A percentile compares a stretch with the other conserved stretches of the same genome.
Conservation (phyloP, 2,888 invertebrate genomes). For the Colostygia pectinataria region DNA sequence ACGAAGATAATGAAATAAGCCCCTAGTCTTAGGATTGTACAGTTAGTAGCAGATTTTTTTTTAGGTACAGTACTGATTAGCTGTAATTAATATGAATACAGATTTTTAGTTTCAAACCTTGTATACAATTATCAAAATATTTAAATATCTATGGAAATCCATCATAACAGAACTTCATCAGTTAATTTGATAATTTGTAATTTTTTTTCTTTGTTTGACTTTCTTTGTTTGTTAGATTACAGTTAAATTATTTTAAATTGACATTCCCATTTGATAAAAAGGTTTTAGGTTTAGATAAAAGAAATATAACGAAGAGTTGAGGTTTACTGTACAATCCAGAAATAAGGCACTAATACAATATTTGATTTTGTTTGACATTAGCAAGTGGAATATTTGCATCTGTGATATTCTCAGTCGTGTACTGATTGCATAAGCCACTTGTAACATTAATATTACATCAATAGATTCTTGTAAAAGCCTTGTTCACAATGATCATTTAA, state of each 20-base stretch:
- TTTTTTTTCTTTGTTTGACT: not conserved
- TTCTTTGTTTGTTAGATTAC: not conserved
- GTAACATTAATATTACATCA: conserved; percentile 6
- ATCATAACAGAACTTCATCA: too few relatives aligned
- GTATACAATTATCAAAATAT: too few relatives aligned
- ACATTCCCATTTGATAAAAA: not conserved
- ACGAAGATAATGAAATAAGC: too few relatives aligned
- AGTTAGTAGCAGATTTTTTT: conserved; percentile 25
- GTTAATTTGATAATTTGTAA: not conserved
- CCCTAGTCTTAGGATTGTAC: conserved; percentile 41
- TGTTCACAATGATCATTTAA: too few relatives aligned
- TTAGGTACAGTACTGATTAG: conserved; percentile 9
- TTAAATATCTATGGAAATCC: too few relatives aligned
- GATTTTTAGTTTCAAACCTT: not conserved
- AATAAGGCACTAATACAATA: conserved; percentile 16
- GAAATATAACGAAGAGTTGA: not conserved
- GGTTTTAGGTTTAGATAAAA: not conserved
- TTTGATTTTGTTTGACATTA: conserved; percentile 30
- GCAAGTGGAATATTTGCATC: conserved; percentile 63
- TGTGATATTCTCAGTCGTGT: conserved; percentile 78
- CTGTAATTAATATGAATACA: conserved; percentile 3
- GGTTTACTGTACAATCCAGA: conserved; percentile 31
- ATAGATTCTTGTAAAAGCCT: not conserved
- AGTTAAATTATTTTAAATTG: not conserved
- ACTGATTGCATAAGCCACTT: conserved; percentile 69